phyloP scores from a whole-genome alignment of 1,140 invertebrate genomes.

The Archegozetes longisetosus region DNA sequence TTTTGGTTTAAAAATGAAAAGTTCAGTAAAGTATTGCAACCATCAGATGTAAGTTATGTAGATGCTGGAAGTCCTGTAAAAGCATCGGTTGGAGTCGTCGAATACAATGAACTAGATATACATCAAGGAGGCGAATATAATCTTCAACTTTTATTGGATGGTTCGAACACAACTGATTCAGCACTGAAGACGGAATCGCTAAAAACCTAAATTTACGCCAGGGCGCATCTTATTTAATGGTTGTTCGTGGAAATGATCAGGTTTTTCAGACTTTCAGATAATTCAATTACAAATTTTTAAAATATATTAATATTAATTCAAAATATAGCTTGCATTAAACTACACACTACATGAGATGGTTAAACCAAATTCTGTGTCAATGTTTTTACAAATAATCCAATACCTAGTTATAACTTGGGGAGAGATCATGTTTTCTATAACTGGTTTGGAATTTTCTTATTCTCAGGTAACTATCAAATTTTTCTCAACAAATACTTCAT shows the following conservation, averaged over 20 bases:
- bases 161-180: too few relatives aligned
- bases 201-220: neutral
- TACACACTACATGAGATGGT: conserved; percentile 1
- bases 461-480: conserved; percentile 31
- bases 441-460: conserved; percentile 81
- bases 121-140: too few relatives aligned
- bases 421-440: conserved; percentile 76
- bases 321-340: neutral
- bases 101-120: too few relatives aligned
- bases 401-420: conserved; percentile 68
- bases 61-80: too few relatives aligned
- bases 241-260: neutral
- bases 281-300: too few relatives aligned
- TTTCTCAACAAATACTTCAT: too few relatives aligned
- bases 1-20: neutral
- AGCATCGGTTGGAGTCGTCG: too few relatives aligned
- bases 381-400: conserved; percentile 66
- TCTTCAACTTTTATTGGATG: too few relatives aligned
- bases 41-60: too few relatives aligned
- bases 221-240: neutral
- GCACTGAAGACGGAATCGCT: too few relatives aligned
- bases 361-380: conserved; percentile 9
- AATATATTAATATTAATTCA: neutral
- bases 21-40: neutral
- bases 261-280: too few relatives aligned